A percentile compares a stretch with the other conserved stretches of the same genome.
phyloP scores from a whole-genome alignment of 2,797 vertebrate genomes.

The Brachymystax lenok region DNA sequence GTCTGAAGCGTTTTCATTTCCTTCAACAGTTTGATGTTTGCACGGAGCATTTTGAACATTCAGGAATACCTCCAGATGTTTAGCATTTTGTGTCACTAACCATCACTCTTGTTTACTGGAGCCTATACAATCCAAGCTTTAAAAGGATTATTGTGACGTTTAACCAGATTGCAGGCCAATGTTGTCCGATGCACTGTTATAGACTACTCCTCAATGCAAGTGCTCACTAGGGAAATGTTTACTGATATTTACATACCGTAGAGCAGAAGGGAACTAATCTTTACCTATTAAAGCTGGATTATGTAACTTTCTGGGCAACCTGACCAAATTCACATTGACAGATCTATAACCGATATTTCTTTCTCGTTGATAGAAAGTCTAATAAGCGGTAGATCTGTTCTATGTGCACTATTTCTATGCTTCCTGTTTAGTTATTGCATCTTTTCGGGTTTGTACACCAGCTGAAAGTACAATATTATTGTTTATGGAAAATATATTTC shows the following conservation, averaged over 20 bases:
- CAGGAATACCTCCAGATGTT: slow-evolving; percentile 36
- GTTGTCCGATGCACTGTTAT: neutral
- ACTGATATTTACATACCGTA: too few relatives aligned
- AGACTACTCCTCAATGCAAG: neutral
- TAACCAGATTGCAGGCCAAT: neutral
- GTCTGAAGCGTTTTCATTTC: slow-evolving; percentile 19
- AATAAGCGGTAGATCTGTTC: too few relatives aligned
- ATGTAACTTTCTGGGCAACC: too few relatives aligned
- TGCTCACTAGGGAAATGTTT: neutral
- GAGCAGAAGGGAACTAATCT: neutral
- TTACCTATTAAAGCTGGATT: too few relatives aligned
- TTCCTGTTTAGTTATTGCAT: neutral
- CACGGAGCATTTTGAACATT: neutral
- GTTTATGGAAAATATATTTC: slow-evolving; percentile 30
- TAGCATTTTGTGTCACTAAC: slow-evolving; percentile 44
- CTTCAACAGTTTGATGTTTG: slow-evolving; percentile 28
- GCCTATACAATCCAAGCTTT: slow-evolving; percentile 16
- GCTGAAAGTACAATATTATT: too few relatives aligned
- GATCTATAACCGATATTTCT: too few relatives aligned
- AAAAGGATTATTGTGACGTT: slow-evolving; percentile 16
- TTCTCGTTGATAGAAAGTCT: too few relatives aligned
- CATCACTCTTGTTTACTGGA: slow-evolving; percentile 33
- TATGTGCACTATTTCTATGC: too few relatives aligned
- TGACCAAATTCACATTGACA: too few relatives aligned
- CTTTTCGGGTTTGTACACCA: too few relatives aligned